Evolutionary conservation across 2,113 vertebrate genomes (phyloP).

Genomic region (Tragelaphus imberbis): DNA sequence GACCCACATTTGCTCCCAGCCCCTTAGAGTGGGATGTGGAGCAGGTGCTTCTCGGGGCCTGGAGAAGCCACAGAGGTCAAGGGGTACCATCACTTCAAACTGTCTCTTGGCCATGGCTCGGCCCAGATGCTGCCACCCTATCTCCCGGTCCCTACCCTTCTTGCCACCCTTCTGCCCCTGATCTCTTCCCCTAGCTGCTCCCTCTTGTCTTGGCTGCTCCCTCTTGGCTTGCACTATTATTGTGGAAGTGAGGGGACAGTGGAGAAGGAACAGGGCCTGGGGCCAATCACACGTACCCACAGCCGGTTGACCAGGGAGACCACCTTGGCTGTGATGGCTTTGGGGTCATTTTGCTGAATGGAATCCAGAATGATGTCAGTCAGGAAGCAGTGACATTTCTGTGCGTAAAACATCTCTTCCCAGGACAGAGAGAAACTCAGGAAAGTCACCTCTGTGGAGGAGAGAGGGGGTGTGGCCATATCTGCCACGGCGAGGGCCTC

Average conservation of each 20-base stretch:
- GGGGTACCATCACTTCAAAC: background rate
- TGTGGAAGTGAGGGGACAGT: background rate
- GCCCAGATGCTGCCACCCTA: background rate
- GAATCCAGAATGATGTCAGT: constrained; percentile 78
- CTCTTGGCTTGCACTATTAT: background rate
- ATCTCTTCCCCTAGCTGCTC: background rate
- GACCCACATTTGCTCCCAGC: background rate
- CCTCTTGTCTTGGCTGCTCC: background rate
- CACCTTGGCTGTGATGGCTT: constrained; percentile 67
- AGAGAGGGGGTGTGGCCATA: background rate
- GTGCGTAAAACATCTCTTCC: constrained; percentile 78
- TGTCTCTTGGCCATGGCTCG: background rate
- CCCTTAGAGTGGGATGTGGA: background rate
- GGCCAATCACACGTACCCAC: constrained; percentile 68
- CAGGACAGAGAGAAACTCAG: constrained; percentile 74
- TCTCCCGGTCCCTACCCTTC: background rate
- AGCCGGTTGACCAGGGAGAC: constrained; percentile 65
- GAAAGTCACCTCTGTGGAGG: constrained; percentile 71
- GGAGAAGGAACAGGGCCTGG: background rate
- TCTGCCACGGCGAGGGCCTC: background rate
- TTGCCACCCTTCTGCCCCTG: background rate
- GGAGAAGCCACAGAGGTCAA: background rate
- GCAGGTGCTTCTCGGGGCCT: background rate
- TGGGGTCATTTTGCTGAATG: constrained; percentile 72
- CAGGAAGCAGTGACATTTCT: constrained; percentile 77